A percentile compares a stretch with the other conserved stretches of the same genome.
These are phyloP conservation scores for Ischnus inquisitorius DNA, from an alignment of 2,888 invertebrate genomes.

Conservation along the genomic window DNA sequence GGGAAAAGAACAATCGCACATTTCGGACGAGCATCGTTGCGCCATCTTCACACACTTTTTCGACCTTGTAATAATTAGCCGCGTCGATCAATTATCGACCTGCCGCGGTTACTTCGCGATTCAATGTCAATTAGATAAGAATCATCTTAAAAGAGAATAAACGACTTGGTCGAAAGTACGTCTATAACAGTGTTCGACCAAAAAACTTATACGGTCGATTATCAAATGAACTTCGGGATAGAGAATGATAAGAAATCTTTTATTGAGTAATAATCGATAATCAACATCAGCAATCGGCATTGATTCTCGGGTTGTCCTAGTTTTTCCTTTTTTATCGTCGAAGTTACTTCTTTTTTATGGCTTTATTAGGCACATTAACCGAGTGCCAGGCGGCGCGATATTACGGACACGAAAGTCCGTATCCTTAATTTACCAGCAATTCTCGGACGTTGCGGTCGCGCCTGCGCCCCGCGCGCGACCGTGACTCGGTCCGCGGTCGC, in stretches of 20 bases:
- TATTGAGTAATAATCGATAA: too few relatives aligned
- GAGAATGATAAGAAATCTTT: too few relatives aligned
- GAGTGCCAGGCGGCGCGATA: neutral
- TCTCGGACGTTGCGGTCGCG: constrained; percentile 9
- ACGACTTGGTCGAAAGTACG: neutral
- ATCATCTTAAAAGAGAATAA: neutral
- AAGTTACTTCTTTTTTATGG: neutral
- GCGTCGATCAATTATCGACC: neutral
- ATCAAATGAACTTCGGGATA: too few relatives aligned
- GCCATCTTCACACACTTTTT: constrained; percentile 4
- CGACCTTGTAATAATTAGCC: neutral
- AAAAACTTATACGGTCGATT: too few relatives aligned
- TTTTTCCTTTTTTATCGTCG: neutral
- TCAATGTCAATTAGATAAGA: neutral
- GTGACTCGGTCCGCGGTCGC: constrained; percentile 20
- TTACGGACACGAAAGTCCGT: constrained; percentile 9
- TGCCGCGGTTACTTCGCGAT: neutral
- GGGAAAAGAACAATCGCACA: constrained; percentile 38
- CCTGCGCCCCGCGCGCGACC: constrained; percentile 22
- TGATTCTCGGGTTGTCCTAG: too few relatives aligned
- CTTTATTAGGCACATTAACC: neutral
- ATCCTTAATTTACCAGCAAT: constrained; percentile 26
- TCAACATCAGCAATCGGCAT: too few relatives aligned
- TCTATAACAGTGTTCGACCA: too few relatives aligned
- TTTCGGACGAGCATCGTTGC: constrained; percentile 32